These are phyloP conservation scores for Apis mellifera DNA, from an alignment of 1,140 invertebrate genomes.

Conservation along the genomic window DNA sequence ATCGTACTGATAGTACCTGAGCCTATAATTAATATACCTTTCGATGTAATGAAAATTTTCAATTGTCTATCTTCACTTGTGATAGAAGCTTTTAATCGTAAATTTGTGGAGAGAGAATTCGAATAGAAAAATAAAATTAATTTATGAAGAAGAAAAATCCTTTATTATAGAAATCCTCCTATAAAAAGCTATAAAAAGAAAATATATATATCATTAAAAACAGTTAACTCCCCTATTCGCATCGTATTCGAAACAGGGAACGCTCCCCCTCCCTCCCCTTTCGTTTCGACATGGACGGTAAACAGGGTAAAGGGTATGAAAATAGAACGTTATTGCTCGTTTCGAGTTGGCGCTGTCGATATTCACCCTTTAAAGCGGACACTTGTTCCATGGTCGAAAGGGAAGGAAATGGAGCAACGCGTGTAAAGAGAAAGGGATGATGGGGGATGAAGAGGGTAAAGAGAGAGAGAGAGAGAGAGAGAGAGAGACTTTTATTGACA, in stretches of 20 bases:
- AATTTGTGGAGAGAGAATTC: too few relatives aligned
- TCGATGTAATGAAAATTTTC: too few relatives aligned
- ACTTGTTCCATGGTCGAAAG: constrained; percentile 21
- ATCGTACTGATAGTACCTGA: too few relatives aligned
- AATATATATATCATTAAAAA: background rate
- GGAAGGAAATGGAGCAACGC: constrained; percentile 45
- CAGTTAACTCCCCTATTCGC: too few relatives aligned
- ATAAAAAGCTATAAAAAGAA: too few relatives aligned
- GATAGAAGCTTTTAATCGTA: too few relatives aligned
- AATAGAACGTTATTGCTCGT: constrained; percentile 51
- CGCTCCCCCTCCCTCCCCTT: too few relatives aligned
- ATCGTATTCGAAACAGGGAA: background rate
- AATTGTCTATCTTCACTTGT: too few relatives aligned
- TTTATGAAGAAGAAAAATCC: too few relatives aligned
- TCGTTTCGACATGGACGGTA: background rate
- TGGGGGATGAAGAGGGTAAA: background rate
- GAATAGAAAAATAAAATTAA: too few relatives aligned
- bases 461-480: background rate
- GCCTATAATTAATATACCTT: too few relatives aligned
- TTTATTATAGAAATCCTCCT: too few relatives aligned
- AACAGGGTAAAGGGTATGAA: constrained; percentile 43
- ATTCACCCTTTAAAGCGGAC: constrained; percentile 43
- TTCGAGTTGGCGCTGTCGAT: constrained; percentile 40
- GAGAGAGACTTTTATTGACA: constrained; percentile 17
- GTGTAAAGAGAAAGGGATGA: background rate